These are phyloP conservation scores for Australoheros scitulus DNA, from an alignment of 2,113 vertebrate genomes.

Conservation along the genomic window DNA sequence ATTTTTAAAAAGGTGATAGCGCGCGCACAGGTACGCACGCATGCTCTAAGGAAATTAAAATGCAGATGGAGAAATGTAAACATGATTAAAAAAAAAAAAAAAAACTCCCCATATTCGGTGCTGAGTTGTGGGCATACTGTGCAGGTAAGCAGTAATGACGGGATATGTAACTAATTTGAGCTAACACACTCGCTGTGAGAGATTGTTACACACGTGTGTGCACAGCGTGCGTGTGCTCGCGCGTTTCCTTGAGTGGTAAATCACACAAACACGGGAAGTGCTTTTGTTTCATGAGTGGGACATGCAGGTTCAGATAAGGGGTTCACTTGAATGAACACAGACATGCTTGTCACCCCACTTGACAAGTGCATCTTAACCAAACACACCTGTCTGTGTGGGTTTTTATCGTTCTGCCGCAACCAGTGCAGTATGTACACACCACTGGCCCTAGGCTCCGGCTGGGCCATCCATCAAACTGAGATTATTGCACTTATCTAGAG, in stretches of 20 bases:
- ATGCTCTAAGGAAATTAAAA: neutral
- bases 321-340: constrained; percentile 80
- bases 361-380: constrained; percentile 83
- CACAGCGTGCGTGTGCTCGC: neutral
- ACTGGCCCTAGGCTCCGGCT: constrained; percentile 63
- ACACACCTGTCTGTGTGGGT: constrained; percentile 78
- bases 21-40: neutral
- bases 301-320: constrained; percentile 79
- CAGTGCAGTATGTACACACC: constrained; percentile 76
- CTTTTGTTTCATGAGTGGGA: constrained; percentile 78
- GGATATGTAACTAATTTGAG: neutral
- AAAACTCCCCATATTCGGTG: neutral
- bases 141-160: constrained; percentile 12
- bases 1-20: neutral
- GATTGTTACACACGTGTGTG: neutral
- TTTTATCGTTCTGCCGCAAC: constrained; percentile 71
- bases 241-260: constrained; percentile 63
- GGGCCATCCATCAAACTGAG: constrained; percentile 75
- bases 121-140: neutral
- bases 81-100: neutral
- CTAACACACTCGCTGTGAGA: neutral
- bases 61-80: neutral
- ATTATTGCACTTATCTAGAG: constrained; percentile 80
- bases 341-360: constrained; percentile 77
- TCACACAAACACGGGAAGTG: constrained; percentile 73